Conservation (phyloP, 2,113 vertebrate species). For the Clarias magur region DNA sequence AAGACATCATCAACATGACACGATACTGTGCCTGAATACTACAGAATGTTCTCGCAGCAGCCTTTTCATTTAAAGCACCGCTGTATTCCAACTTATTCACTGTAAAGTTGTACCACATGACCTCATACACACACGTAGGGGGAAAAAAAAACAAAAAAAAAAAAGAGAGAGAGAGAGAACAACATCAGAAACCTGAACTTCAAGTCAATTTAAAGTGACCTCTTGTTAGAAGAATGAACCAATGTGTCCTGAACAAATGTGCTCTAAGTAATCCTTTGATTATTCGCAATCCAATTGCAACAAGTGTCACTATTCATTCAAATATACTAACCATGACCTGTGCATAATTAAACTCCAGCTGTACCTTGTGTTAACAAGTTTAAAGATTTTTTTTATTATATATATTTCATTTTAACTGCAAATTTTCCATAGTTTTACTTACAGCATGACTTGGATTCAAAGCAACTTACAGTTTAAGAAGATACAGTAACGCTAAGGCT, state of each 20-base stretch:
- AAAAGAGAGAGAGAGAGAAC: neutral
- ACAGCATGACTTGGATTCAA: neutral
- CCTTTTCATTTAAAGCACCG: neutral
- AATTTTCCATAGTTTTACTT: neutral
- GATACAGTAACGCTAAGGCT: neutral
- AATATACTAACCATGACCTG: neutral
- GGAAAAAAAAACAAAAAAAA: neutral
- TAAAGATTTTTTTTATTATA: neutral
- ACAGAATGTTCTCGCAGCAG: neutral
- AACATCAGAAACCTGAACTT: neutral
- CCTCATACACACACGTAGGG: neutral
- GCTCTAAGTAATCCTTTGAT: neutral
- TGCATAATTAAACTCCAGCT: neutral
- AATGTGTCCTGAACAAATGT: neutral
- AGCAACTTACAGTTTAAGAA: neutral
- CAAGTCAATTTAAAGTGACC: neutral
- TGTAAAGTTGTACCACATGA: neutral
- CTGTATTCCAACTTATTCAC: neutral
- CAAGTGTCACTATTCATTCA: neutral
- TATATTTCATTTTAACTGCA: neutral
- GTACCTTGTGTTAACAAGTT: neutral
- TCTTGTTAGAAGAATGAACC: neutral
- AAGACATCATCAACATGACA: neutral
- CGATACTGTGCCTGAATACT: neutral
- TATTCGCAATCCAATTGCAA: neutral